A percentile compares a stretch with the other conserved stretches of the same genome.
phyloP scores from a whole-genome alignment of 2,113 vertebrate species.

The Drymodes brunneopygia region DNA sequence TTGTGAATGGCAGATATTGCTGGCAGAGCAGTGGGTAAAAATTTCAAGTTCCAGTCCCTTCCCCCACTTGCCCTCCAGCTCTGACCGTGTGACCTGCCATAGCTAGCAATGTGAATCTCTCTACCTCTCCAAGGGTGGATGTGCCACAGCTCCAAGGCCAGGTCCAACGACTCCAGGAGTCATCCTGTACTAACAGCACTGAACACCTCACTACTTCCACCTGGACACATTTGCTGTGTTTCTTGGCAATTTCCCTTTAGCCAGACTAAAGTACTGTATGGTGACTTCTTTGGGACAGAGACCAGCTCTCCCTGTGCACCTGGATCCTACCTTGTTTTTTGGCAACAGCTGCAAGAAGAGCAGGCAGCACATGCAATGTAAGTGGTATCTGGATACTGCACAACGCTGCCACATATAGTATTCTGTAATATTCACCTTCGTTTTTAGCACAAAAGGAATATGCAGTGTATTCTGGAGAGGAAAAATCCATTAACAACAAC shows the following conservation, averaged over 20 bases:
- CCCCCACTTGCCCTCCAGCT: not conserved
- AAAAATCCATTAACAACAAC: not conserved
- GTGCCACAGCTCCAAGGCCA: not conserved
- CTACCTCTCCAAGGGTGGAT: not conserved
- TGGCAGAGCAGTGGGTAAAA: not conserved
- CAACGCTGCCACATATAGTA: not conserved
- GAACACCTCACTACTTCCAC: not conserved
- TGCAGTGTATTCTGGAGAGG: not conserved
- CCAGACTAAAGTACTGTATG: not conserved
- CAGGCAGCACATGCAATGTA: not conserved
- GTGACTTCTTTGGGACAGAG: not conserved
- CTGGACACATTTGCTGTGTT: rapidly evolving
- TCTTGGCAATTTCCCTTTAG: not conserved
- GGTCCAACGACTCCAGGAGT: rapidly evolving
- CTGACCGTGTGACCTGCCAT: not conserved
- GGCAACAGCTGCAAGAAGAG: not conserved
- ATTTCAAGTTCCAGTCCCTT: not conserved
- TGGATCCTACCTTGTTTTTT: not conserved
- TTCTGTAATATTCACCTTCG: not conserved
- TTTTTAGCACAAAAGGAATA: not conserved
- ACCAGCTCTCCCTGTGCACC: not conserved
- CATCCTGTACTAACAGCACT: not conserved
- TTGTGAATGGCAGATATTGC: not conserved
- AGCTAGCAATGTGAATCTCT: not conserved
- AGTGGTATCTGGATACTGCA: not conserved